Evolutionary conservation across 92 coral and sea anemone species (phyloP).

Genomic region (Parazoanthus swiftii): DNA sequence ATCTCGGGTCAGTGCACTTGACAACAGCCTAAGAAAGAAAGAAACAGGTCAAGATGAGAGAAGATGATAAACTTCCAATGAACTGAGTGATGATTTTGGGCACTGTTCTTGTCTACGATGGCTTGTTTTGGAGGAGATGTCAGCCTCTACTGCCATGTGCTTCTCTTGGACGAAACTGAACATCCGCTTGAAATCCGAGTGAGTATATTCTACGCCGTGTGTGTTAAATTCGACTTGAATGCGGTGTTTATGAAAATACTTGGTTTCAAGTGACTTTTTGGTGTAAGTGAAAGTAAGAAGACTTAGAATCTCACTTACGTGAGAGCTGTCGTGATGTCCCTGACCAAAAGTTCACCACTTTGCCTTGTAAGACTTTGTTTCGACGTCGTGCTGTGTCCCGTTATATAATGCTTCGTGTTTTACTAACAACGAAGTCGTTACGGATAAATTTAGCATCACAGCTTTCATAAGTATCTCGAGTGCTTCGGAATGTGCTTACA

Average conservation of each 20-base stretch:
- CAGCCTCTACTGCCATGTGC: constrained; percentile 33
- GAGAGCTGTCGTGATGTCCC: background rate
- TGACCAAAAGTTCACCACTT: background rate
- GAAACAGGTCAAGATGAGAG: constrained; percentile 44
- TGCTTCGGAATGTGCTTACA: constrained; percentile 4
- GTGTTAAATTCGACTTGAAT: constrained; percentile 21
- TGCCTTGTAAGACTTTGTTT: background rate
- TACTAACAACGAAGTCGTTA: constrained; percentile 3
- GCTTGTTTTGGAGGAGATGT: constrained; percentile 39
- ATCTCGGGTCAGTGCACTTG: constrained; percentile 45
- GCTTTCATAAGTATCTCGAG: background rate
- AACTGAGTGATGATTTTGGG: constrained; percentile 21
- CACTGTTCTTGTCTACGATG: constrained; percentile 12
- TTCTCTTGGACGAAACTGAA: constrained; percentile 37
- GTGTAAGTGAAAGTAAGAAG: constrained; percentile 16
- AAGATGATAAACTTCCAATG: constrained; percentile 28
- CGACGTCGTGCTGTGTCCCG: constrained; percentile 1
- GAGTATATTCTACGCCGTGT: background rate
- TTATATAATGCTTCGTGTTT: background rate
- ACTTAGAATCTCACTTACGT: background rate
- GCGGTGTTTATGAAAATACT: constrained; percentile 40
- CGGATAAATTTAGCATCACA: constrained; percentile 8
- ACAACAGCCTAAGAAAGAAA: constrained; percentile 43
- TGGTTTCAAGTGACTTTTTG: constrained; percentile 41
- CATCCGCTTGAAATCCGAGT: constrained; percentile 39